These are phyloP conservation scores for Sciaenops ocellatus DNA, from an alignment of 2,797 vertebrate genomes.

Conservation along the genomic window DNA sequence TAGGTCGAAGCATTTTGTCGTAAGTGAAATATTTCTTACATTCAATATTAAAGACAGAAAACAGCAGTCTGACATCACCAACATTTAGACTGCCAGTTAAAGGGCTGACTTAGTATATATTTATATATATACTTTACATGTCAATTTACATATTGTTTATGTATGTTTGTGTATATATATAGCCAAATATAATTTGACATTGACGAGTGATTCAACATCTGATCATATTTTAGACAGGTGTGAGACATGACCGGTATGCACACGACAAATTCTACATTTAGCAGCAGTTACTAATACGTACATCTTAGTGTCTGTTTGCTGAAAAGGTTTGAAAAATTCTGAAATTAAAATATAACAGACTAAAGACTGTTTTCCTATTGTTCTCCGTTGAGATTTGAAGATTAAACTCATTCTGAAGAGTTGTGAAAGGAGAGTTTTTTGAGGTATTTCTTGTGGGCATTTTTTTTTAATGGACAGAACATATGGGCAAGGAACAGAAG, in stretches of 20 bases:
- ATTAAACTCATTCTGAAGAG: constrained; percentile 26
- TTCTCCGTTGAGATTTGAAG: constrained; percentile 51
- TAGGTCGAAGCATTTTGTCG: constrained; percentile 37
- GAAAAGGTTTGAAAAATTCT: constrained; percentile 2
- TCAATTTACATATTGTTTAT: constrained; percentile 60
- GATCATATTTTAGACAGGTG: constrained; percentile 40
- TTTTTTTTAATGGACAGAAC: constrained; percentile 42
- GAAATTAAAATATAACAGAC: constrained; percentile 1
- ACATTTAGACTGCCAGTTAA: constrained; percentile 57
- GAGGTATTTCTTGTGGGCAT: constrained; percentile 78
- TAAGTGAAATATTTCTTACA: constrained; percentile 66
- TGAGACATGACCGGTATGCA: constrained; percentile 48
- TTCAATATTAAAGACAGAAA: constrained; percentile 66
- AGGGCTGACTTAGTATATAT: constrained; percentile 36
- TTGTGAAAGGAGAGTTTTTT: constrained; percentile 39
- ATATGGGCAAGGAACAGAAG: constrained; percentile 31
- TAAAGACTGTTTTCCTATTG: constrained; percentile 39
- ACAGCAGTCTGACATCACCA: constrained; percentile 51
- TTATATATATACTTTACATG: constrained; percentile 70
- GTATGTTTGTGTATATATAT: constrained; percentile 46
- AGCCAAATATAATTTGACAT: constrained; percentile 46
- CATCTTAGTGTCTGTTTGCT: constrained; percentile 47
- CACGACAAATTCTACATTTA: constrained; percentile 65
- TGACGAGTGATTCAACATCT: constrained; percentile 42
- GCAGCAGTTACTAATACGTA: constrained; percentile 74